phyloP scores from a whole-genome alignment of 2,888 invertebrate species.

The Dasypogon diadema region DNA sequence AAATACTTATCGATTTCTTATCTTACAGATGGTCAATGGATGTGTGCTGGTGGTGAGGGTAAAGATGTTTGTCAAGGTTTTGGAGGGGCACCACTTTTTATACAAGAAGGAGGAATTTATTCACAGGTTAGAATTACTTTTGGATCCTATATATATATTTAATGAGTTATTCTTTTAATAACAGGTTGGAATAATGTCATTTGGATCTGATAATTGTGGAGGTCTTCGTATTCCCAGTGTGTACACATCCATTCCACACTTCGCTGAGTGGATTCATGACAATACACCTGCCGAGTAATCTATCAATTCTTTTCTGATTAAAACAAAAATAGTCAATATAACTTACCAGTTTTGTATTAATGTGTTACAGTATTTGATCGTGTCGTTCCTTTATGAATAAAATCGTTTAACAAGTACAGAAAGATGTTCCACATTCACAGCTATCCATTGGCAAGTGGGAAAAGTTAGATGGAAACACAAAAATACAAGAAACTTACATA shows the following conservation, averaged over 20 bases:
- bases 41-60: constrained; percentile 83
- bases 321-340: no score
- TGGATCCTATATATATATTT: no score
- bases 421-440: no score
- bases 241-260: constrained; percentile 81
- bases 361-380: no score
- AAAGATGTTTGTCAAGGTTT: constrained; percentile 84
- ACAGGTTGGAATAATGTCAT: constrained; percentile 83
- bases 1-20: no score
- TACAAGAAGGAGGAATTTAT: constrained; percentile 74
- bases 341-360: background rate
- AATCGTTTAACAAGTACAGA: no score
- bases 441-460: no score
- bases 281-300: constrained; percentile 72
- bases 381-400: no score
- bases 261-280: constrained; percentile 80
- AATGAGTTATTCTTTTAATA: constrained; percentile 59
- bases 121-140: constrained; percentile 74
- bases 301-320: background rate
- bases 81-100: constrained; percentile 80
- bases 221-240: constrained; percentile 81
- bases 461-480: background rate
- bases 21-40: constrained; percentile 72
- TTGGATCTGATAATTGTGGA: constrained; percentile 83
- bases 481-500: constrained; percentile 17